A percentile compares a stretch with the other conserved stretches of the same genome.
Conservation (phyloP, 1,140 invertebrate genomes). For the Cyclargus thomasi region DNA sequence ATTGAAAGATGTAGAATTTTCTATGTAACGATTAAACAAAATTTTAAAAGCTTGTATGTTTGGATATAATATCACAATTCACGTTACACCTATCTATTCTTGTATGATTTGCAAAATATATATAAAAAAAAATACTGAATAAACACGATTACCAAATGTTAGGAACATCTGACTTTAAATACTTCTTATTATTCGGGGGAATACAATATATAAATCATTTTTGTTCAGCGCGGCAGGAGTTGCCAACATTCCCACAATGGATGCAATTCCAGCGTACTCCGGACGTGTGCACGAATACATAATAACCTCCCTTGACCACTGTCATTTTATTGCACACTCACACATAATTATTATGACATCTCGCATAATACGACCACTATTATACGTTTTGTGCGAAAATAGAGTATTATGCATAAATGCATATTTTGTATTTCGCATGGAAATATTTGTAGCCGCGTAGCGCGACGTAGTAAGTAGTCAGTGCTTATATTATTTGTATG, state of each 20-base stretch:
- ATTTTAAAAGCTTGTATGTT: too few species aligned
- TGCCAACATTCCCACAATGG: neutral
- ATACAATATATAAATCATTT: neutral
- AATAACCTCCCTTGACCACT: neutral
- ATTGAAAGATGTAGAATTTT: too few species aligned
- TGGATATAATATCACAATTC: too few species aligned
- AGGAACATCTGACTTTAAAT: neutral
- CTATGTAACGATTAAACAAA: too few species aligned
- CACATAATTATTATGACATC: neutral
- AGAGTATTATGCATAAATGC: neutral
- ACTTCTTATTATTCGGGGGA: neutral
- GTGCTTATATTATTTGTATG: too few species aligned
- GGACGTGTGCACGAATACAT: neutral
- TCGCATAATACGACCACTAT: neutral
- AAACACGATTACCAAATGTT: neutral
- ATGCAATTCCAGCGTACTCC: neutral
- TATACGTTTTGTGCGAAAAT: neutral
- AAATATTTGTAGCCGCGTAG: too few species aligned
- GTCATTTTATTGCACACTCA: neutral
- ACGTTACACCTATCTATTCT: too few species aligned
- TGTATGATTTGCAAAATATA: too few species aligned
- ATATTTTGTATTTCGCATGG: too few species aligned
- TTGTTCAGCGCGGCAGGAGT: neutral
- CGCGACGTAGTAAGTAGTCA: too few species aligned
- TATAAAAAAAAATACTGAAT: too few species aligned